A percentile compares a stretch with the other conserved stretches of the same genome.
phyloP scores from a whole-genome alignment of 2,797 vertebrate species.

The Epinephelus coioides region DNA sequence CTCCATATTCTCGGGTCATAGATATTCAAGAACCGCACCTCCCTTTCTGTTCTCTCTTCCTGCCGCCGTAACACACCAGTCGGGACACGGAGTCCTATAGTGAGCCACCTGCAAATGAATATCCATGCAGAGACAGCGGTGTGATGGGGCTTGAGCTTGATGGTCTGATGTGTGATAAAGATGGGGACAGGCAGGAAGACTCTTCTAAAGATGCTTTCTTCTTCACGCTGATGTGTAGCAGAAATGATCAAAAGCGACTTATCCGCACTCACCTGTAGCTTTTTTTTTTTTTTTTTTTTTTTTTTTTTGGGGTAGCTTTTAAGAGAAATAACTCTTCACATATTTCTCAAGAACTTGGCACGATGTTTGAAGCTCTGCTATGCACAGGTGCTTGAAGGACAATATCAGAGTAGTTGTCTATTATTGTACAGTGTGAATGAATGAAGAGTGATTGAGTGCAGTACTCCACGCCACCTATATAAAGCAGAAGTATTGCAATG shows the following conservation, averaged over 20 bases:
- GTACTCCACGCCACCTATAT: slow-evolving; percentile 79
- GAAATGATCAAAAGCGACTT: slow-evolving; percentile 41
- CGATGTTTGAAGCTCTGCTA: slow-evolving; percentile 61
- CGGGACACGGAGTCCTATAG: slow-evolving; percentile 34
- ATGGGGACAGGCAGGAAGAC: slow-evolving; percentile 16
- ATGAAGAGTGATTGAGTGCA: slow-evolving; percentile 85
- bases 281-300: slow-evolving; percentile 10
- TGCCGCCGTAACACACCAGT: slow-evolving; percentile 43
- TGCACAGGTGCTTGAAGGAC: slow-evolving; percentile 77
- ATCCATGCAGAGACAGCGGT: neutral
- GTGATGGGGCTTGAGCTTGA: slow-evolving; percentile 32
- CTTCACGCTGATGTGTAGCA: slow-evolving; percentile 4
- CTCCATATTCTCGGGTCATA: slow-evolving; percentile 77
- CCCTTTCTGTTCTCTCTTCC: slow-evolving; percentile 49
- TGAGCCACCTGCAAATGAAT: slow-evolving; percentile 60
- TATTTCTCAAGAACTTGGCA: slow-evolving; percentile 57
- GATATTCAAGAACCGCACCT: slow-evolving; percentile 73
- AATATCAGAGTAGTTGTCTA: slow-evolving; percentile 74
- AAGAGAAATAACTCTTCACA: slow-evolving; percentile 56
- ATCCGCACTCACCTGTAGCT: slow-evolving; percentile 25
- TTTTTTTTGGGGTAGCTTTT: slow-evolving; percentile 12
- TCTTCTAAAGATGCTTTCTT: slow-evolving; percentile 30
- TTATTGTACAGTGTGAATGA: slow-evolving; percentile 81
- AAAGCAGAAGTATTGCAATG: slow-evolving; percentile 80
- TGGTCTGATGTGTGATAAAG: slow-evolving; percentile 41